These are phyloP conservation scores for Nineta flava DNA, from an alignment of 2,888 invertebrate genomes.

Conservation along the genomic window DNA sequence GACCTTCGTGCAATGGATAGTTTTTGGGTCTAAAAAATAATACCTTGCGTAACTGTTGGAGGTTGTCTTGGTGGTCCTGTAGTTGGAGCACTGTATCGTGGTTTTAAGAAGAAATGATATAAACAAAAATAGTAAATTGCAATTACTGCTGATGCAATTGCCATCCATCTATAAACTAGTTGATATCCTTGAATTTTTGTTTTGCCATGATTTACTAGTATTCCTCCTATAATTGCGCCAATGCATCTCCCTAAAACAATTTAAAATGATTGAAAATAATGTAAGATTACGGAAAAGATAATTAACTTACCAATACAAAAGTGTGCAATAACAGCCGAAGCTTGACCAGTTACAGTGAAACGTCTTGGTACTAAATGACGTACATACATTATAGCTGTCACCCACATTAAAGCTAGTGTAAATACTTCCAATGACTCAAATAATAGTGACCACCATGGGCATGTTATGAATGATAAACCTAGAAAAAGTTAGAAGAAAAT, in stretches of 20 bases:
- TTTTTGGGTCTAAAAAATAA: too few species aligned
- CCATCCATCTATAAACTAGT: constrained; percentile 45
- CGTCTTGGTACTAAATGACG: constrained; percentile 65
- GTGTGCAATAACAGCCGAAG: constrained; percentile 61
- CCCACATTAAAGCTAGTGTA: constrained; percentile 62
- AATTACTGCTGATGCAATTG: constrained; percentile 44
- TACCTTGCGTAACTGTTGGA: constrained; percentile 48
- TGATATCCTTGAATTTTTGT: constrained; percentile 28
- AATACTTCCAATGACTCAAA: constrained; percentile 61
- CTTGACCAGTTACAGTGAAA: constrained; percentile 62
- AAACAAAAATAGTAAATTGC: constrained; percentile 52
- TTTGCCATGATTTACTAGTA: constrained; percentile 29
- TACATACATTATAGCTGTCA: constrained; percentile 64
- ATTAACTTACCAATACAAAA: constrained; percentile 40
- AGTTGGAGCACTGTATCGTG: constrained; percentile 47
- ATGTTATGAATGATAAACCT: constrained; percentile 40
- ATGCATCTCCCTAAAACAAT: constrained; percentile 44
- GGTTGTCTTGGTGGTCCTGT: constrained; percentile 47
- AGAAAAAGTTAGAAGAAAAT: constrained; percentile 12
- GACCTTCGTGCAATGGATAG: too few species aligned
- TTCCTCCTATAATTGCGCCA: constrained; percentile 49
- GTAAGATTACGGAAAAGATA: constrained; percentile 27
- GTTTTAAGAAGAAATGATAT: constrained; percentile 60
- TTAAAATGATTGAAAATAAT: constrained; percentile 7
- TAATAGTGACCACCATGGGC: constrained; percentile 48